Evolutionary conservation across 2,888 invertebrate genomes (phyloP), one percentile per base, ranked within the genome.

Genomic region (Aquatica leii): DNA sequence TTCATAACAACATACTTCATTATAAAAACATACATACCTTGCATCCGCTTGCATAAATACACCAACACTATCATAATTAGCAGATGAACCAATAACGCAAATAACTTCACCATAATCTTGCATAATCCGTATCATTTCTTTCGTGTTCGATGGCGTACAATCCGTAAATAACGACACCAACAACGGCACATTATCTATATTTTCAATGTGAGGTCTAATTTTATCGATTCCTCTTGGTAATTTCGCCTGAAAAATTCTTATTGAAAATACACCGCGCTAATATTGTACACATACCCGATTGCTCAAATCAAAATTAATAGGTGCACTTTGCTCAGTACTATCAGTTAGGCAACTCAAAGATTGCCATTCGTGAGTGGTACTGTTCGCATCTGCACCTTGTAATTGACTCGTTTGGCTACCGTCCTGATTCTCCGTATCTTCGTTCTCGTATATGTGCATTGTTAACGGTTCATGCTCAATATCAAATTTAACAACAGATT

Each of bases 101-200:
- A 97, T 97, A 18, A 98, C 94, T 84, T 98, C 97, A 0, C 95
- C 95, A 79, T 97, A 95, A 76, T 96, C 95, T 79, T 95, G 94
- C 96, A 98, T 97, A 62, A 98, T 98, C 73, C 89, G 88, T 66
- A 94, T 83, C 98, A 98, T 98, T 81, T 94, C 92, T 24, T 90
- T 86, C 0, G 96, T 97, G 11, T 94, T 95, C 68, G 89, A 86
- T n/a, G 96, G 90, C 1, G 93, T 95, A 83, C 98, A 98, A 83
- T 99, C 98, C 0, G 98, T 99, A 82, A 98, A 99, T 9, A 99
- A 86, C 0, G 97, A 97, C 14, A 99, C 98, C 57, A 98, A 87
- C 24, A 99, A 84, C 2, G 99, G 98, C 53, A 99, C 98, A 84
- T 98, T 98, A 83, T 99, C 98, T 55, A 98, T 95, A 70, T 92